These are phyloP conservation scores for Oxytorus armatus DNA, from an alignment of 2,888 invertebrate genomes.

Conservation along the genomic window DNA sequence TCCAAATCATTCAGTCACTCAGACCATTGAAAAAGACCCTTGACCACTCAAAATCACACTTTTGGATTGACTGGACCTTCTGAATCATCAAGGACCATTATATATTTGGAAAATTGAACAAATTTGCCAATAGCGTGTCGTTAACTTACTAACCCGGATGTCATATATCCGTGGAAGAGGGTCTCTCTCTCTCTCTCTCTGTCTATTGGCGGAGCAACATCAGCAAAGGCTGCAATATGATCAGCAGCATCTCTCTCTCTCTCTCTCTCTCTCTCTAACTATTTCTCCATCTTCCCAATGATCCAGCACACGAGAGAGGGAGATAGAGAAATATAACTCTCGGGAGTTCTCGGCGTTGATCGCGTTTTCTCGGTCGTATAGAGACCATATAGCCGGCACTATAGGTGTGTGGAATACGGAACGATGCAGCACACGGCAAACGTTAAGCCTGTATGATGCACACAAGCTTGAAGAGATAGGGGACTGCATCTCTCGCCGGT, in stretches of 20 bases:
- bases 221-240: conserved; percentile 46
- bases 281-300: conserved; percentile 12
- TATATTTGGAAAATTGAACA: conserved; percentile 12
- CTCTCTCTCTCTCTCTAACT: background rate
- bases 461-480: conserved; percentile 38
- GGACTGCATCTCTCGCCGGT: conserved; percentile 67
- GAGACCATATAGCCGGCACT: conserved; percentile 31
- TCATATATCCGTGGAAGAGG: conserved; percentile 31
- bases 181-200: conserved; percentile 27
- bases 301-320: conserved; percentile 39
- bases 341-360: conserved; percentile 74
- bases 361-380: conserved; percentile 75
- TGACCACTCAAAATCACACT: no score
- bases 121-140: conserved; percentile 30
- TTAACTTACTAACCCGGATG: conserved; percentile 42
- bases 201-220: conserved; percentile 54
- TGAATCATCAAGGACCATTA: background rate
- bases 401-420: conserved; percentile 61
- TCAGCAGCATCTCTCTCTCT: conserved; percentile 33
- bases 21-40: no score
- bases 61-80: no score
- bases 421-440: conserved; percentile 33
- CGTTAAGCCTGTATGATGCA: background rate
- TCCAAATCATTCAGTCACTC: no score
- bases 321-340: conserved; percentile 44